Base-by-base conservation (phyloP, 2,888 invertebrate genomes). In the Hartigia nigra region DNA sequence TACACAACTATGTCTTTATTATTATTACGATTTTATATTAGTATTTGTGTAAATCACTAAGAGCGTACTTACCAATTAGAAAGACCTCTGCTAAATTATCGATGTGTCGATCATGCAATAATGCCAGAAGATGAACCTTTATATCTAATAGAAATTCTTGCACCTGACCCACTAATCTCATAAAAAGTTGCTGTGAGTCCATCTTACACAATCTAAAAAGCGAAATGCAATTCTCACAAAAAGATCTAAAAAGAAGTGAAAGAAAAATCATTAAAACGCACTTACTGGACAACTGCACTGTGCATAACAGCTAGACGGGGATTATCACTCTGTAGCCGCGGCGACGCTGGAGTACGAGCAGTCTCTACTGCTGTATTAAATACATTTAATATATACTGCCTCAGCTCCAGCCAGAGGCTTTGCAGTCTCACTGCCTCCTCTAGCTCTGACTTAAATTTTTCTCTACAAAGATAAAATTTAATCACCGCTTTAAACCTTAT, bases 81-180 rank as follows among this genome's bases (percentile, higher is more conserved):
- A 94, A 94, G 80, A 92, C 90, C 87, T 92, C 92, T 78, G 94
- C 93, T 82, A 93, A 90, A 82, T 92, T 92, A 31, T 92, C 92
- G 77, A 93, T 92, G 87, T 92, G 92, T 86, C 91, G 91, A 77
- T 93, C 92, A 55, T 92, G 92, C 70, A 94, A 87, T 83, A 93
- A 92, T 85, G 93, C 92, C 82, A 94, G 90, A 81, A 94, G 92
- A 81, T 92, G 92, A 86, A 94, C 93, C 88, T 94, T 94, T 83
- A 94, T 93, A 88, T 95, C 94, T 83, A 94, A 93, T 80, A 95
- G 94, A 90, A 94, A 94, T 88, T 95, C 94, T 84, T 94, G 93
- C 36, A 94, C 93, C 87, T 94, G 93, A 78, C 94, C 93, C 86
- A 95, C 94, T 82, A 95, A 90, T 86, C 94, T 93, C 87, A 94